Evolutionary conservation across 2,888 invertebrate genomes (phyloP), one percentile per base, ranked within the genome.

Genomic region (Acleris laterana): DNA sequence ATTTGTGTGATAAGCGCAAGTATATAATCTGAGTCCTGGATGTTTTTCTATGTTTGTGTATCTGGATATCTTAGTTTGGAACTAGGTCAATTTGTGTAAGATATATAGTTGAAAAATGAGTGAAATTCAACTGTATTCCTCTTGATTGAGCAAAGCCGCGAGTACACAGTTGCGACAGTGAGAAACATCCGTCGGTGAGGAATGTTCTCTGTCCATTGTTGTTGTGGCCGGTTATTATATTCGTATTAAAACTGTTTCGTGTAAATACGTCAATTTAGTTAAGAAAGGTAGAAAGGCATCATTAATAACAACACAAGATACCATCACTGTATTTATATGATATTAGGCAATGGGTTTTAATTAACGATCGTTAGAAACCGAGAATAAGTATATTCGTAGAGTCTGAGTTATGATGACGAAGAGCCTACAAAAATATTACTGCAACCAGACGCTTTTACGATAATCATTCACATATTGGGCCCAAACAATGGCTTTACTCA

Each of bases 161-260:
- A 11, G 56, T 19, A 9, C 28, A 38, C 44, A 51, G 46, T 46
- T 7, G 16, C 56, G 38, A 58, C 49, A 50, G 51, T 50, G 48
- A 62, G 42, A 63, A 63, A 65, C 55, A 55, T 69, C 65, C 69
- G 67, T 52, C 56, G 50, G 49, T 20, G 13, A 68, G 60, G 68
- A 69, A 69, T 70, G 69, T 67, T 69, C 70, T 61, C 62, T 49
- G 60, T 67, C 71, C 53, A 71, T 70, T 69, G 70, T 69, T 59
- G 57, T 57, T 58, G 63, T 62, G 63, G 61, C 44, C 62, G 50
- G 69, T 63, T 71, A 74, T 72, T 72, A 73, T 68, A 70, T 71
- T 72, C 71, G 61, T 69, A 69, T 70, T 69, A 69, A 69, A 63
- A 67, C 63, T 66, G 63, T 64, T 62, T 58, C 46, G 52, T 25